A percentile compares a stretch with the other conserved stretches of the same genome.
Conservation (phyloP, 1,140 invertebrate species). For the Hylyphantes graminicola region DNA sequence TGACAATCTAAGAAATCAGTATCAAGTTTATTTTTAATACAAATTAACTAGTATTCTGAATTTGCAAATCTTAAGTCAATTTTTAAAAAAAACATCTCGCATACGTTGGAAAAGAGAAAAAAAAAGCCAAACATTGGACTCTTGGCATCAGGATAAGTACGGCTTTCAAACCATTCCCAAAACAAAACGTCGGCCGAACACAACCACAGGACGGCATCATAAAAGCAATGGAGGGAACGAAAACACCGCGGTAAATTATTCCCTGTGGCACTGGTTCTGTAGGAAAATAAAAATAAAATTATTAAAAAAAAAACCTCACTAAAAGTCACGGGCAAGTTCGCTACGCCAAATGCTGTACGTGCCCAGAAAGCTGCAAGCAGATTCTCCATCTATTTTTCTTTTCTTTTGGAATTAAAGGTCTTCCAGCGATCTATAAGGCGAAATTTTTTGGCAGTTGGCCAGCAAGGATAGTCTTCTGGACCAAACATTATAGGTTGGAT, state of each 20-base stretch:
- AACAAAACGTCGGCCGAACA: no score
- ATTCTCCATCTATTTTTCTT: neutral
- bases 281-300: neutral
- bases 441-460: slow-evolving; percentile 40
- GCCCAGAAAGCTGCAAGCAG: slow-evolving; percentile 41
- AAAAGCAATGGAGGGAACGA: no score
- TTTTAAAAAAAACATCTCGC: no score
- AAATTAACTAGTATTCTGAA: no score
- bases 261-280: neutral
- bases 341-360: slow-evolving; percentile 37
- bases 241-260: neutral
- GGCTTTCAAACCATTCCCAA: no score
- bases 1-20: no score
- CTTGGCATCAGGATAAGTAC: no score
- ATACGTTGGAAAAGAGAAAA: no score
- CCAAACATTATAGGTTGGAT: slow-evolving; percentile 36
- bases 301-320: neutral
- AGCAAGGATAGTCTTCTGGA: slow-evolving; percentile 4
- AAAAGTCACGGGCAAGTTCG: slow-evolving; percentile 18
- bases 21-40: no score
- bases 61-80: no score
- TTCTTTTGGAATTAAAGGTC: slow-evolving; percentile 35
- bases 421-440: neutral
- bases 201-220: no score
- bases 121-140: no score